Conservation (phyloP, 2,888 invertebrate genomes). For the Heterodera filipjevi region DNA sequence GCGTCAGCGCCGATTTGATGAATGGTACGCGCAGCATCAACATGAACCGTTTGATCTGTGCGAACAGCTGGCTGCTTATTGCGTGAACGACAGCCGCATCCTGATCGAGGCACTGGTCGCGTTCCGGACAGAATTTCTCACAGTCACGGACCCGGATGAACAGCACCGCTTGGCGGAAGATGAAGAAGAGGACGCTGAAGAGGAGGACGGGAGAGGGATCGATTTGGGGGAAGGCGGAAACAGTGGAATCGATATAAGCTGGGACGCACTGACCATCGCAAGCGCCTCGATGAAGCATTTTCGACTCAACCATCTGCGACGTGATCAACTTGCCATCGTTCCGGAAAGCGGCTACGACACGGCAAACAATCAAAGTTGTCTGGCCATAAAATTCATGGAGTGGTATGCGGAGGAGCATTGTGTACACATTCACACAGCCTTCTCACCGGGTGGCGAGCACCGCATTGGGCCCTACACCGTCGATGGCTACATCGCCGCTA, state of each 20-base stretch:
- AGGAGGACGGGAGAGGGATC: neutral
- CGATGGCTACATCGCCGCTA: constrained; percentile 15
- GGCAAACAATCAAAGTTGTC: neutral
- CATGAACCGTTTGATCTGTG: neutral
- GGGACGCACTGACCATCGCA: constrained; percentile 11
- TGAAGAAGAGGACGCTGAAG: neutral
- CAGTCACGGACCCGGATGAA: neutral
- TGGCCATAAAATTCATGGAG: constrained; percentile 19
- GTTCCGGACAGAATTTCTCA: neutral
- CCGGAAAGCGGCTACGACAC: constrained; percentile 27
- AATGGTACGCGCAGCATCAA: constrained; percentile 14
- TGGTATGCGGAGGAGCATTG: constrained; percentile 18
- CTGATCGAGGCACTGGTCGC: constrained; percentile 1
- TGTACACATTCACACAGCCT: neutral
- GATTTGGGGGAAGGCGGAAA: too few relatives aligned
- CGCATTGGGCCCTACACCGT: neutral
- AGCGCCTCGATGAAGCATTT: constrained; percentile 28
- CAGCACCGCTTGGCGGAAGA: neutral
- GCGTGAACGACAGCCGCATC: constrained; percentile 21
- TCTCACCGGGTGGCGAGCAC: constrained; percentile 18
- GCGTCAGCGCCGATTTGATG: constrained; percentile 4
- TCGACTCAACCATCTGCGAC: constrained; percentile 15
- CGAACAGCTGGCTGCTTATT: constrained; percentile 5
- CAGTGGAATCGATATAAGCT: constrained; percentile 3
- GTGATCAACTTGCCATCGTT: constrained; percentile 2